A percentile compares a stretch with the other conserved stretches of the same genome.
phyloP scores from a whole-genome alignment of 2,797 vertebrate species.

The Thamnophis elegans region DNA sequence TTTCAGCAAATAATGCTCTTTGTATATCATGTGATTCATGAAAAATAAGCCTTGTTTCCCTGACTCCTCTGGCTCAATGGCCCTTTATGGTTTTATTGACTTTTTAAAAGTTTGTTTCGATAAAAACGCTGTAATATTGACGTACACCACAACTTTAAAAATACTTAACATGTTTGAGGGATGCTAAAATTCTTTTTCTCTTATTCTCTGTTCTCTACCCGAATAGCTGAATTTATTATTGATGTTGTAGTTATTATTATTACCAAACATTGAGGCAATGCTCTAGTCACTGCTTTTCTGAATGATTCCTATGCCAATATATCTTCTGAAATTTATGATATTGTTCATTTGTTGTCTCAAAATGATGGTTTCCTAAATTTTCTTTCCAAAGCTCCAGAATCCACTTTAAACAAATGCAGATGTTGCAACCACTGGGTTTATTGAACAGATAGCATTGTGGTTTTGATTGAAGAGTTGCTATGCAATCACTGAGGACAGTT shows the following conservation, averaged over 20 bases:
- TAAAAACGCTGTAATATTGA: conserved; percentile 73
- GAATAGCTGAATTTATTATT: conserved; percentile 6
- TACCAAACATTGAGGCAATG: conserved; percentile 69
- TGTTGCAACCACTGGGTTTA: conserved; percentile 69
- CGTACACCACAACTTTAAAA: conserved; percentile 71
- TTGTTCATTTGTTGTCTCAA: conserved; percentile 61
- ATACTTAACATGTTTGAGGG: conserved; percentile 65
- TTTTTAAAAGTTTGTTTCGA: conserved; percentile 61
- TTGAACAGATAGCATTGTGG: conserved; percentile 69
- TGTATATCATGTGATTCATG: conserved; percentile 73
- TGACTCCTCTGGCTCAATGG: conserved; percentile 62
- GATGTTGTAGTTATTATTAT: background rate
- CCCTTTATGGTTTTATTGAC: conserved; percentile 76
- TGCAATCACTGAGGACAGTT: conserved; percentile 64
- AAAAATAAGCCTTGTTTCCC: conserved; percentile 74
- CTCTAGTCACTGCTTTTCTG: conserved; percentile 66
- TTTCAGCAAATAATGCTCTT: conserved; percentile 78
- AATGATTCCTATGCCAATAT: conserved; percentile 61
- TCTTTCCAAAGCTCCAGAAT: conserved; percentile 60
- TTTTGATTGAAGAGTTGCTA: conserved; percentile 70
- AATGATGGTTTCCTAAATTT: conserved; percentile 37
- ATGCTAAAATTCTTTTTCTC: conserved; percentile 66
- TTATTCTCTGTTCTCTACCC: background rate
- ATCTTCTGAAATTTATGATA: conserved; percentile 67
- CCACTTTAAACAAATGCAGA: conserved; percentile 70